Evolutionary conservation across 1,140 invertebrate genomes (phyloP).

Genomic region (Heliconius hermathena): DNA sequence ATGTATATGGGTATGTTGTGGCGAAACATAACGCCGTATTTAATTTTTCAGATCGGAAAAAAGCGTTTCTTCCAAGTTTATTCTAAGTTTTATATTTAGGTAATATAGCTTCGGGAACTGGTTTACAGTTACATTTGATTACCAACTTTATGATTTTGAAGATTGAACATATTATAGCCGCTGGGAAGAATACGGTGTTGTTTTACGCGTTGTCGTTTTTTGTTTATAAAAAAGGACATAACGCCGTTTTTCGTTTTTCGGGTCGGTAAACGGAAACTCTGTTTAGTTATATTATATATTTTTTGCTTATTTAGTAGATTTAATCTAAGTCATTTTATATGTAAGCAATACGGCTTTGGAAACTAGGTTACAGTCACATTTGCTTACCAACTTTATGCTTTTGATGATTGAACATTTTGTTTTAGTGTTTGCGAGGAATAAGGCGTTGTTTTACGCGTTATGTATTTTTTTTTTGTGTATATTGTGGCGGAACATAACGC

Average conservation of each 20-base stretch:
- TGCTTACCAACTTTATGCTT: conserved; percentile 27
- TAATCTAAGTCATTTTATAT: too few species aligned
- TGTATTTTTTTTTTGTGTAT: background rate
- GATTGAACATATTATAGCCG: conserved; percentile 13
- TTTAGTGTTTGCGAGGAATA: background rate
- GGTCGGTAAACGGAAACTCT: too few species aligned
- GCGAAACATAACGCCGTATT: too few species aligned
- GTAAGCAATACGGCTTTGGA: conserved; percentile 17
- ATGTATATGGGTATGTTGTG: too few species aligned
- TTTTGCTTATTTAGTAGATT: too few species aligned
- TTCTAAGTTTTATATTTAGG: background rate
- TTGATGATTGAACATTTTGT: conserved; percentile 23
- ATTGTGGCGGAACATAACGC: too few species aligned
- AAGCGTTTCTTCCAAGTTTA: too few species aligned
- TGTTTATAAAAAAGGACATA: too few species aligned
- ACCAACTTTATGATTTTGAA: conserved; percentile 22
- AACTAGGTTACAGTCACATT: conserved; percentile 25
- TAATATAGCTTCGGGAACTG: conserved; percentile 21
- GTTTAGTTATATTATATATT: too few species aligned
- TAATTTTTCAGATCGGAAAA: too few species aligned
- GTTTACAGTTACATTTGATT: conserved; percentile 26
- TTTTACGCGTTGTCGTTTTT: background rate
- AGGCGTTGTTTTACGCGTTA: background rate
- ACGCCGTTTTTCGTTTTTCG: too few species aligned
- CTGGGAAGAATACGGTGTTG: background rate